Evolutionary conservation across 1,140 invertebrate species (phyloP).

Genomic region (Drosophila cardini): DNA sequence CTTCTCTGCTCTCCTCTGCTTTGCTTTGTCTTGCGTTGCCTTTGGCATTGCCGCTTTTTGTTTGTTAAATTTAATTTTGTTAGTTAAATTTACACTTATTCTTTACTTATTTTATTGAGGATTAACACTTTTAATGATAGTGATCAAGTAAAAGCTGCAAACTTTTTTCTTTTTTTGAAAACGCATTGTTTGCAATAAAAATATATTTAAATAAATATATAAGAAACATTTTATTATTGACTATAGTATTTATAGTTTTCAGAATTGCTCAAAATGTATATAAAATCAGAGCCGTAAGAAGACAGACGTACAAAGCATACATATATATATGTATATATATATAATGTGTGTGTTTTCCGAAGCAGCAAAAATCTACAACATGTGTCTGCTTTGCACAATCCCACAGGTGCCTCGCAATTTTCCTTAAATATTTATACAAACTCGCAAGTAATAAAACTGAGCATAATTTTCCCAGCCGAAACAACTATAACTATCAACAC

Average conservation of each 20-base stretch:
- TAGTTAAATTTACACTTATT: too few species aligned
- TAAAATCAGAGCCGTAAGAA: too few species aligned
- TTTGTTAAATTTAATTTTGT: too few species aligned
- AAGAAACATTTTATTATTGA: neutral
- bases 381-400: conserved; percentile 43
- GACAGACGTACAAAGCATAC: too few species aligned
- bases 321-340: neutral
- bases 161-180: neutral
- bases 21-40: neutral
- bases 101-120: too few species aligned
- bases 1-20: conserved; percentile 1
- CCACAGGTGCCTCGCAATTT: conserved; percentile 62
- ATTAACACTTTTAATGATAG: too few species aligned
- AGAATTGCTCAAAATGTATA: too few species aligned
- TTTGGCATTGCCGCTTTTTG: neutral
- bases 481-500: conserved; percentile 14
- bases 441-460: conserved; percentile 65
- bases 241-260: too few species aligned
- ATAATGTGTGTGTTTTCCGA: neutral
- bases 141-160: too few species aligned
- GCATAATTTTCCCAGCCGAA: conserved; percentile 61
- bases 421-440: conserved; percentile 71
- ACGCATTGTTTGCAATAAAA: neutral
- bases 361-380: conserved; percentile 24
- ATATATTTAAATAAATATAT: neutral